Evolutionary conservation across 2,888 invertebrate genomes (phyloP), one percentile per base, ranked within the genome.

Genomic region (Napeogenes inachia): DNA sequence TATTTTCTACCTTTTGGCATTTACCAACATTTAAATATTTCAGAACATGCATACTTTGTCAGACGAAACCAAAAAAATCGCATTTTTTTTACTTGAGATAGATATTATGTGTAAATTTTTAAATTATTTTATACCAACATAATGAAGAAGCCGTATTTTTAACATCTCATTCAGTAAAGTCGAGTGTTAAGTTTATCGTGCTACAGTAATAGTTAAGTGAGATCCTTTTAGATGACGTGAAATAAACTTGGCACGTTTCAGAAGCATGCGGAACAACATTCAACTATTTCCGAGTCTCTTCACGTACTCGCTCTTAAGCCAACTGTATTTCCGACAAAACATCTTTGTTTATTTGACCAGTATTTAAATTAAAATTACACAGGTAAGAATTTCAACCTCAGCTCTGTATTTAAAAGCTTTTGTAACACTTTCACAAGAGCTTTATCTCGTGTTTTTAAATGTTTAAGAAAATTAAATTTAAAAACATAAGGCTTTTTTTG

Each of bases 201-300:
- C n/a, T 1, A 50, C 30, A 50, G 10, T 50, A 30, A 50, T 12
- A 30, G 50, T 50, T 50, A 21, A 50, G 47, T 47, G 4, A 50
- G 30, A 45, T 32, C 30, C 42, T 61, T 58, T 45, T 35, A 60
- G 12, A 46, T 42, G 45, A 35, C 42, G 35, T 45, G 30, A 55
- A 42, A 60, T 56, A 50, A 50, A 38, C 58, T 21, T 45, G 8
- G 64, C 61, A 61, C 64, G 58, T 56, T 54, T 30, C 47, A 8
- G 45, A 45, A 54, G 63, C 61, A 61, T 62, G 63, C 63, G 67
- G 67, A 65, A 68, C 54, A 53, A 47, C 56, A 60, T 57, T 65
- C 63, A 47, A 54, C 54, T 55, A 56, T 57, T 65, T 53, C 47
- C 56, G 21, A 68, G 63, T 68, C 63, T n/a, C 53, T 54, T 46